These are phyloP conservation scores for Xenopus borealis DNA, from an alignment of 2,113 vertebrate species.

Conservation along the genomic window DNA sequence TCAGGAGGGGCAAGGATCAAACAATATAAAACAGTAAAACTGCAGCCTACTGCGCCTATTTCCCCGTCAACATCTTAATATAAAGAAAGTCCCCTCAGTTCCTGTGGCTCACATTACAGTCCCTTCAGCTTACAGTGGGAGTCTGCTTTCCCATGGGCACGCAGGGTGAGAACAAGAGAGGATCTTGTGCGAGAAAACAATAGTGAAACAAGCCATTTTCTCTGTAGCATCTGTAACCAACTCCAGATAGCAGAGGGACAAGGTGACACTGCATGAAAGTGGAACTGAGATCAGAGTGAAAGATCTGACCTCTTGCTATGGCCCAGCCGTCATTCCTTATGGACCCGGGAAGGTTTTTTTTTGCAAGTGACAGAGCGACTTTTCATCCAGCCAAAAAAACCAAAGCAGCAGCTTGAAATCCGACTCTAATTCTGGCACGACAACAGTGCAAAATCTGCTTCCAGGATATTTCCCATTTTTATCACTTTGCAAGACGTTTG, in stretches of 20 bases:
- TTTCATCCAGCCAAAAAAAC: too few relatives aligned
- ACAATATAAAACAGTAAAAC: slow-evolving; percentile 1
- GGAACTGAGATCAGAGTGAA: slow-evolving; percentile 16
- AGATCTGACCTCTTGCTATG: not conserved
- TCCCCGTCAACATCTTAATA: not conserved
- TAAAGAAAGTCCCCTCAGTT: not conserved
- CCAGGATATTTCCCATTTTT: not conserved
- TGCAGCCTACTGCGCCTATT: slow-evolving; percentile 15
- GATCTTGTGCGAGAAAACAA: slow-evolving; percentile 27
- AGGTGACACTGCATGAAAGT: not conserved
- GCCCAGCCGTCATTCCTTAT: slow-evolving; percentile 13
- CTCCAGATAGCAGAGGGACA: slow-evolving; percentile 35
- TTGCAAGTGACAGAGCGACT: not conserved
- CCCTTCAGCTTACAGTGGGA: slow-evolving; percentile 22
- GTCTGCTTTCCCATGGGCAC: slow-evolving; percentile 21
- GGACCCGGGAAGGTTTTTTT: not conserved
- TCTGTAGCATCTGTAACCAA: slow-evolving; percentile 9
- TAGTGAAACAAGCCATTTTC: not conserved
- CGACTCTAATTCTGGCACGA: not conserved
- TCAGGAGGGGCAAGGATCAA: not conserved
- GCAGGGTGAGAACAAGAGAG: not conserved
- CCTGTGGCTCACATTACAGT: slow-evolving; percentile 30
- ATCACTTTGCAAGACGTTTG: too few relatives aligned
- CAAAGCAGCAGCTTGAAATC: too few relatives aligned
- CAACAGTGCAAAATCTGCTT: too few relatives aligned